Base-by-base conservation (phyloP, 2,888 invertebrate species). In the Brachyopa scutellaris region DNA sequence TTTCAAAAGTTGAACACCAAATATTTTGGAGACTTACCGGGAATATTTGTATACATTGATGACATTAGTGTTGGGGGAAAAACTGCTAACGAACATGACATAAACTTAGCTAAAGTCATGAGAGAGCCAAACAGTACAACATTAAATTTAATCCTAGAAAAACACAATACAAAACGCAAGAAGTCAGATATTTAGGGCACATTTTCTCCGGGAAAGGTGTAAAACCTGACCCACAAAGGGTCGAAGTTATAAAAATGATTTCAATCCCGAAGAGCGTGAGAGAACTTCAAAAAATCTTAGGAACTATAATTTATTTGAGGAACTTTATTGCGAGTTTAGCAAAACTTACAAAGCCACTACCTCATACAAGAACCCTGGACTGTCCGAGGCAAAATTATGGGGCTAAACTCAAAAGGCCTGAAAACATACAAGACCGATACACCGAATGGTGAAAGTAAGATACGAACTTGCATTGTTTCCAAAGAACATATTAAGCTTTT, bases 251-350 rank as follows among this genome's bases (percentile, higher is more conserved):
- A 4, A 31, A 42, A 69, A 59, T 11, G 19, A 40, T 86, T 13
- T 59, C 80, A 6, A 38, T 51, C 17, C 86, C 86, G 8, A 78
- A 85, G 36, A 84, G 85, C 84, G 80, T 82, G 70, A 86, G 85
- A 73, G 72, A 86, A 23, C 45, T 87, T 3, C 70, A 85, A 77
- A 84, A 69, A 40, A 70, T 87, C 29, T 76, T 87, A 17, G 87
- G 86, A 4, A 87, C 87, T 85, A 45, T 77, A 8, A 84, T 79
- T 49, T 85, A 64, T 40, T 5, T 64, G 49, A 55, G 66, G 15
- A 55, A 67, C 6, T 67, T 55, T 45, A 66, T 66, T 51, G 53
- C 66, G 26, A 31, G 51, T 51, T 61, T 61, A 23, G 57, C 69
- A 13, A 33, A 67, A 17, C 15, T 67, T 1, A 42, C 47, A 11